Percentiles rank a stretch among this genome's conserved stretches.
These are phyloP conservation scores for Prolemur simus DNA, from an alignment of 2,113 vertebrate species.

Conservation along the genomic window DNA sequence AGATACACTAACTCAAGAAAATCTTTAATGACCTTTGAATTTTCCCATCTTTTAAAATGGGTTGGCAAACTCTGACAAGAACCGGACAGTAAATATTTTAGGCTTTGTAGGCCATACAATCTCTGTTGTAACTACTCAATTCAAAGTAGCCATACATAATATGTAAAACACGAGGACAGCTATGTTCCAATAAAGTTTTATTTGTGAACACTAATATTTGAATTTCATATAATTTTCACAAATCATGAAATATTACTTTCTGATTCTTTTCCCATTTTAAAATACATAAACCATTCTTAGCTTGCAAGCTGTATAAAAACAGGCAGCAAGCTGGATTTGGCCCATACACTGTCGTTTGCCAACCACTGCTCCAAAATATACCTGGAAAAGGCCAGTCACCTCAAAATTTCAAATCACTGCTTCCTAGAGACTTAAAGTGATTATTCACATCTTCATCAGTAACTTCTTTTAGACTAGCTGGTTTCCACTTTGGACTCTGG, in stretches of 20 bases:
- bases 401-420: slow-evolving; percentile 87
- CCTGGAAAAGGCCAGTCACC: background rate
- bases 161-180: background rate
- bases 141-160: background rate
- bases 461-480: slow-evolving; percentile 88
- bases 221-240: background rate
- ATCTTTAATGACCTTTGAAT: background rate
- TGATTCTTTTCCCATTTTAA: slow-evolving; percentile 24
- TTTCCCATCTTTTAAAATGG: background rate
- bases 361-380: background rate
- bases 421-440: slow-evolving; percentile 91
- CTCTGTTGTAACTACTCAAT: background rate
- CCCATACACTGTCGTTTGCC: background rate
- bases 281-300: background rate
- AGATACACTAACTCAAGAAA: background rate
- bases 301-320: background rate
- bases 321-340: background rate
- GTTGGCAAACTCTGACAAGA: background rate
- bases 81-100: background rate
- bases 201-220: background rate
- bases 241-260: background rate
- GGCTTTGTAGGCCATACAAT: background rate
- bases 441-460: slow-evolving; percentile 87
- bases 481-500: slow-evolving; percentile 93
- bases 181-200: background rate